phyloP scores from a whole-genome alignment of 2,888 invertebrate species.

The Meteorus cinctellus region DNA sequence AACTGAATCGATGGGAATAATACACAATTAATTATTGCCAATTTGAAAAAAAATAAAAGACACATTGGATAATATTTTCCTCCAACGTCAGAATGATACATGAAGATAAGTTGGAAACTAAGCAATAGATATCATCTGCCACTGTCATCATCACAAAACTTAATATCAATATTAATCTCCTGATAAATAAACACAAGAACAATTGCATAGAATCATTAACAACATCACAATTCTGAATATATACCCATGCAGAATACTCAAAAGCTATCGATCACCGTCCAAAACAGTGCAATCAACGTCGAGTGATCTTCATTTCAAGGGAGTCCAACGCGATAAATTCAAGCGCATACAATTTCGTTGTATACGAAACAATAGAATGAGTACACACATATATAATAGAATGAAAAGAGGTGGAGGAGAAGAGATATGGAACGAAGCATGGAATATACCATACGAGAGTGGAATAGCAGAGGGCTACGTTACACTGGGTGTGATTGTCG shows the following conservation, averaged over 20 bases:
- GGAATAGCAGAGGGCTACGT: conserved; percentile 57
- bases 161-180: not conserved
- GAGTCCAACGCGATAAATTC: conserved; percentile 58
- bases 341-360: conserved; percentile 64
- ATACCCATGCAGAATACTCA: conserved; percentile 1
- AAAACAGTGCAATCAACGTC: conserved; percentile 63
- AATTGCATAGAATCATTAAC: conserved; percentile 16
- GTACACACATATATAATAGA: conserved; percentile 34
- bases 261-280: conserved; percentile 41
- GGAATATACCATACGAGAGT: conserved; percentile 6
- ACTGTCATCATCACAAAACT: too few relatives aligned
- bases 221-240: not conserved
- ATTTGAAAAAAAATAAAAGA: too few relatives aligned
- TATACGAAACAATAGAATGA: conserved; percentile 65
- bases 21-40: too few relatives aligned
- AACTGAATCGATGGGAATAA: too few relatives aligned
- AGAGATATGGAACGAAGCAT: conserved; percentile 26
- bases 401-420: conserved; percentile 27
- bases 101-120: too few relatives aligned
- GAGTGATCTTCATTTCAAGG: conserved; percentile 67
- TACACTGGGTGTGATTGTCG: conserved; percentile 71
- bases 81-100: too few relatives aligned
- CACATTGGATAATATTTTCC: too few relatives aligned
- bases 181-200: not conserved
- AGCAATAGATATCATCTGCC: too few relatives aligned